Percentiles rank a stretch among this genome's conserved stretches.
Evolutionary conservation across 1,140 invertebrate species (phyloP).

Genomic region (Drosophila seguyi): DNA sequence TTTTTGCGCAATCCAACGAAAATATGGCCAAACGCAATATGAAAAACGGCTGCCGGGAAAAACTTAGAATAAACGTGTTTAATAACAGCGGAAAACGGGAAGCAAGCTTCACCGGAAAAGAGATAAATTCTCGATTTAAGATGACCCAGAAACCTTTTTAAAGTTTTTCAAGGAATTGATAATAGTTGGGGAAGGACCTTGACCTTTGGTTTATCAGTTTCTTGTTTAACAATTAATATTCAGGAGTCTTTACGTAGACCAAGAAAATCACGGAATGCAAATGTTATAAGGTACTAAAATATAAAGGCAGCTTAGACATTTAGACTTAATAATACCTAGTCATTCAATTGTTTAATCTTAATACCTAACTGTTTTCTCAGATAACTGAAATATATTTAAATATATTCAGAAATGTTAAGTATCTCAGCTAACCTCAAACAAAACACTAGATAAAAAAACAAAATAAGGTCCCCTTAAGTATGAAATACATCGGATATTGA

Average conservation of each 20-base stretch:
- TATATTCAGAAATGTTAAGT: not conserved
- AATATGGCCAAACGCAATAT: conserved; percentile 79
- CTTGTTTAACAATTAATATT: not conserved
- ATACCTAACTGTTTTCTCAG: too few species aligned
- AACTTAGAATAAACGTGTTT: conserved; percentile 83
- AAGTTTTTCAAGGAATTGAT: not conserved
- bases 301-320: too few species aligned
- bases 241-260: not conserved
- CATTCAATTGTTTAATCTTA: too few species aligned
- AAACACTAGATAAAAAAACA: not conserved
- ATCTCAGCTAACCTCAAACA: not conserved
- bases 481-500: not conserved
- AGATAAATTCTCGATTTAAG: conserved; percentile 21
- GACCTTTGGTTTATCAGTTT: not conserved
- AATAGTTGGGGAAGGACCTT: not conserved
- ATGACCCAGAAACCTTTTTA: conserved; percentile 1
- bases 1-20: conserved; percentile 83
- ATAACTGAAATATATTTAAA: not conserved
- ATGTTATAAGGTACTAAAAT: too few species aligned
- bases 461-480: not conserved
- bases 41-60: conserved; percentile 76
- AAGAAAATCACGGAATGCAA: too few species aligned
- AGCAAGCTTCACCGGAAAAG: conserved; percentile 6
- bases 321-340: too few species aligned
- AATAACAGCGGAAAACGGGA: conserved; percentile 64